Evolutionary conservation across 2,888 invertebrate species (phyloP).

Genomic region (Drepana falcataria): DNA sequence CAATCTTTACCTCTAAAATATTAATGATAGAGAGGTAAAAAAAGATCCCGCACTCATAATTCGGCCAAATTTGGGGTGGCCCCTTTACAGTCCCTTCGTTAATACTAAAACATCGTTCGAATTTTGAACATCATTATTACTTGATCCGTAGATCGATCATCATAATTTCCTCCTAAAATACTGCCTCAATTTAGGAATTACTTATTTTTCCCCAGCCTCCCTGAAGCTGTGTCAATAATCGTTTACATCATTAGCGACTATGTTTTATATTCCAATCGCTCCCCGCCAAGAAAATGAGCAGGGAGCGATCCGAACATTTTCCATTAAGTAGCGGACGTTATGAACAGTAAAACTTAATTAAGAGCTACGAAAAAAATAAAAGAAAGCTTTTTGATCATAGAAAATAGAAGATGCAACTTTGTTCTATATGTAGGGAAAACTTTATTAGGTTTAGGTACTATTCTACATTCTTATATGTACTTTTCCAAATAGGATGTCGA

Average conservation of each 20-base stretch:
- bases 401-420: no score
- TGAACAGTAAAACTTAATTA: constrained; percentile 7
- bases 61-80: no score
- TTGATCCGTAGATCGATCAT: not conserved
- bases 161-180: not conserved
- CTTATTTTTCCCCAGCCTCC: constrained; percentile 8
- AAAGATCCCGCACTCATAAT: no score
- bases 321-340: constrained; percentile 6
- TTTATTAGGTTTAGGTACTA: no score
- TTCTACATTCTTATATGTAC: no score
- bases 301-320: constrained; percentile 17
- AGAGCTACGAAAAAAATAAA: not conserved
- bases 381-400: not conserved
- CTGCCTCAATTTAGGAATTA: not conserved
- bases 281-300: constrained; percentile 26
- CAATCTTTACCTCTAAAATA: no score
- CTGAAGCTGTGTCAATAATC: constrained; percentile 34
- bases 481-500: no score
- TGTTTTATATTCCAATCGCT: constrained; percentile 44
- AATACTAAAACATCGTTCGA: no score
- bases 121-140: no score
- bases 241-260: constrained; percentile 47
- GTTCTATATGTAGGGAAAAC: no score
- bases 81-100: no score
- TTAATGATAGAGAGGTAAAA: no score